These are phyloP conservation scores for Copsychus sechellarum DNA, from an alignment of 2,113 vertebrate species.

Conservation along the genomic window DNA sequence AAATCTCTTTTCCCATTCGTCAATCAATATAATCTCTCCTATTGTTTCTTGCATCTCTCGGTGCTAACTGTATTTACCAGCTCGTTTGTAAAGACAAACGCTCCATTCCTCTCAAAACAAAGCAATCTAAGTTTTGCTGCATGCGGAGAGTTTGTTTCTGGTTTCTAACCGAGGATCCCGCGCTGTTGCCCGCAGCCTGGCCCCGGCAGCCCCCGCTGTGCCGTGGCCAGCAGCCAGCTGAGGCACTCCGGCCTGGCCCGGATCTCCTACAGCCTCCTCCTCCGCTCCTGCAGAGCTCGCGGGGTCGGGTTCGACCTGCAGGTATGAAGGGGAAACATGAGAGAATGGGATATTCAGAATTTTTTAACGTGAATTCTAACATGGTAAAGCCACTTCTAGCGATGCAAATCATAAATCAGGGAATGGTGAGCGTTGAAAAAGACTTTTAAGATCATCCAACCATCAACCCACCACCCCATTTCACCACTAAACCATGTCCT, in stretches of 20 bases:
- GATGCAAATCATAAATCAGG: neutral
- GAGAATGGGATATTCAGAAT: accelerated
- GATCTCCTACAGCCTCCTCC: constrained; percentile 79
- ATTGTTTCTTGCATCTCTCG: no score
- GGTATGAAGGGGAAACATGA: constrained; percentile 65
- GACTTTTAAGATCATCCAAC: neutral
- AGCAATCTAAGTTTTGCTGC: no score
- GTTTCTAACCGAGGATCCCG: no score
- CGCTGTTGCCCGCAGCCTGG: constrained; percentile 29
- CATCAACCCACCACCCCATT: neutral
- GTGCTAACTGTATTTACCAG: no score
- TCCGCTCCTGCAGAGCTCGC: constrained; percentile 80
- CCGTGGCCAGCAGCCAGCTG: constrained; percentile 78
- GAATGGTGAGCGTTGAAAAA: no score
- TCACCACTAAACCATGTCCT: neutral
- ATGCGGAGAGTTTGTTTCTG: no score
- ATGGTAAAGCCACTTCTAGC: neutral
- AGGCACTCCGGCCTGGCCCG: constrained; percentile 80
- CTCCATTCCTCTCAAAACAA: no score
- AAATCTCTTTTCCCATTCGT: no score
- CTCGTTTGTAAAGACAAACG: no score
- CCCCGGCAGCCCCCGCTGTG: constrained; percentile 48
- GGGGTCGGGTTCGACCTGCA: constrained; percentile 84
- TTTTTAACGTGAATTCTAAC: neutral
- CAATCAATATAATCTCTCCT: no score